Percentiles rank a stretch among this genome's conserved stretches.
Conservation (phyloP, 1,140 invertebrate species). For the Neuroterus valhalla region DNA sequence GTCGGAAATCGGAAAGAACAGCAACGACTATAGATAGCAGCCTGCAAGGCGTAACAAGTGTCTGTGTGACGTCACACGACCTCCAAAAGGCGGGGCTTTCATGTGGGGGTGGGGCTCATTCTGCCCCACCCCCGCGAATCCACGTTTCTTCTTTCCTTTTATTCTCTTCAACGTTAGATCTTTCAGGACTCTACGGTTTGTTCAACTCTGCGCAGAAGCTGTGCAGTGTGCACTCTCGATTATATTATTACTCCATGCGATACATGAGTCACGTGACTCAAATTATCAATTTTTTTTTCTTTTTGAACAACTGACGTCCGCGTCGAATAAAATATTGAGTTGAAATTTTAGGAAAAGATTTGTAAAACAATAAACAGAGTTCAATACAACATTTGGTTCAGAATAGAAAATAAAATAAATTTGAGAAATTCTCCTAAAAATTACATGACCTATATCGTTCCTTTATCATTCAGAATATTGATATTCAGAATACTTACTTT, state of each 20-base stretch:
- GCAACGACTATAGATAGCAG: slow-evolving; percentile 31
- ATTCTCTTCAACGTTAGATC: slow-evolving; percentile 13
- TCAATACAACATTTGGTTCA: no score
- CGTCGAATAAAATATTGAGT: no score
- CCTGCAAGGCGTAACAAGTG: slow-evolving; percentile 74
- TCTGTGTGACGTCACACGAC: slow-evolving; percentile 69
- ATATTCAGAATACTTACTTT: no score
- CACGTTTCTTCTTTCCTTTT: slow-evolving; percentile 24
- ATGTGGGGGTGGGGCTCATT: slow-evolving; percentile 63
- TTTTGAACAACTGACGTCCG: no score
- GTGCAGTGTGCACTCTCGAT: background rate
- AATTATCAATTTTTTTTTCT: no score
- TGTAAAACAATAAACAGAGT: no score
- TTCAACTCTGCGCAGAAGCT: slow-evolving; percentile 18
- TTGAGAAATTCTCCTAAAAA: no score
- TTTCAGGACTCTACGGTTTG: slow-evolving; percentile 1
- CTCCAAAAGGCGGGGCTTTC: slow-evolving; percentile 71
- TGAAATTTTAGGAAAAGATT: no score
- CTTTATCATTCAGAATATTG: no score
- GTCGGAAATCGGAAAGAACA: background rate
- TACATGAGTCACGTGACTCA: no score
- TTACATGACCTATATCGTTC: no score
- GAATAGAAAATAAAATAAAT: no score
- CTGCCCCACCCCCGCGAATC: slow-evolving; percentile 57
- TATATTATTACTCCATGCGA: background rate